These are phyloP conservation scores for Eustalomyia histrio DNA, from an alignment of 2,888 invertebrate genomes.

Conservation along the genomic window DNA sequence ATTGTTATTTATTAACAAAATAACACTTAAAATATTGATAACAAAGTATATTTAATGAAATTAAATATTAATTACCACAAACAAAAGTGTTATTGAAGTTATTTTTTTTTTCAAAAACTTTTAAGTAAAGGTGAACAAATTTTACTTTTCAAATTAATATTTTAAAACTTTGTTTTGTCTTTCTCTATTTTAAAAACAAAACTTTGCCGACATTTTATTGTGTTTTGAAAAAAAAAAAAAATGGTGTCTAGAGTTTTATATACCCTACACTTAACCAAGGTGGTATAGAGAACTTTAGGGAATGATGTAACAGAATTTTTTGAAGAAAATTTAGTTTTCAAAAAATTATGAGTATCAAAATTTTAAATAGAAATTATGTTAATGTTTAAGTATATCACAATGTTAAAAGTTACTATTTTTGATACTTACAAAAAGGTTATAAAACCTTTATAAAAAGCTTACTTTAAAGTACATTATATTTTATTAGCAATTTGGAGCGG, in stretches of 20 bases:
- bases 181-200: neutral
- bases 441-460: too few species aligned
- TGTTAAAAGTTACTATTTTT: too few species aligned
- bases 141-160: constrained; percentile 42
- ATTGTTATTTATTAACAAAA: neutral
- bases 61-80: neutral
- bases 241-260: neutral
- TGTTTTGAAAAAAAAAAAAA: neutral
- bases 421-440: too few species aligned
- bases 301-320: too few species aligned
- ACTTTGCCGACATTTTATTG: constrained; percentile 1
- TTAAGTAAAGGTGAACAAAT: constrained; percentile 43
- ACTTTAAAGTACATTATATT: too few species aligned
- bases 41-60: neutral
- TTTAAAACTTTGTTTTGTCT: constrained; percentile 35
- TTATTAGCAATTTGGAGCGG: too few species aligned
- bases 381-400: too few species aligned
- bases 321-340: too few species aligned
- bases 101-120: constrained; percentile 30
- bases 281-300: too few species aligned
- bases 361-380: too few species aligned
- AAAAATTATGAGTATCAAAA: too few species aligned
- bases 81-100: neutral
- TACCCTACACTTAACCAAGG: neutral
- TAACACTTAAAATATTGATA: neutral